Evolutionary conservation across 2,797 vertebrate species (phyloP).

Genomic region (Bufotes viridis): DNA sequence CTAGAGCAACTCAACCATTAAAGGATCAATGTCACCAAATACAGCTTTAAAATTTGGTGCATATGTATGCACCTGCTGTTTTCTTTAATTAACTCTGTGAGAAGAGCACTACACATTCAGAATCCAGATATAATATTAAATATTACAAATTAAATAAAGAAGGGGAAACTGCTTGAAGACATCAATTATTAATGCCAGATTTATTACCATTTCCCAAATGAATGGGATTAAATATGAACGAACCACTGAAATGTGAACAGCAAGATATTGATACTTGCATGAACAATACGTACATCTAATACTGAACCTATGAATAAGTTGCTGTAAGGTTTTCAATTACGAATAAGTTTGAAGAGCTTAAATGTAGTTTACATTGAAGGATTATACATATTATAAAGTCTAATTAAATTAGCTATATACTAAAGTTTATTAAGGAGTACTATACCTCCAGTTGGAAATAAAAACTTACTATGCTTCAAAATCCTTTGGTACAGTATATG

Average conservation of each 20-base stretch:
- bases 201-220: slow-evolving; percentile 27
- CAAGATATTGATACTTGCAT: slow-evolving; percentile 7
- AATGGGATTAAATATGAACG: slow-evolving; percentile 36
- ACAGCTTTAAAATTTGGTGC: slow-evolving; percentile 32
- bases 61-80: slow-evolving; percentile 48
- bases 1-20: slow-evolving; percentile 56
- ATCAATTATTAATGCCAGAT: slow-evolving; percentile 48
- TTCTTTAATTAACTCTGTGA: slow-evolving; percentile 54
- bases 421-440: not conserved
- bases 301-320: not conserved
- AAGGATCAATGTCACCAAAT: slow-evolving; percentile 57
- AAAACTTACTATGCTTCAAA: not conserved
- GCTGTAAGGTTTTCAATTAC: not conserved
- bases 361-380: not conserved
- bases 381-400: not conserved
- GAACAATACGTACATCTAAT: not conserved
- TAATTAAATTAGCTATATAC: not conserved
- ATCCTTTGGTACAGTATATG: too few species aligned
- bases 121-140: slow-evolving; percentile 47
- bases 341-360: not conserved
- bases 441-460: not conserved
- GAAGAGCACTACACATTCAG: slow-evolving; percentile 35
- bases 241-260: slow-evolving; percentile 8
- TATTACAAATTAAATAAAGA: slow-evolving; percentile 44
- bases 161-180: slow-evolving; percentile 24